A percentile compares a stretch with the other conserved stretches of the same genome.
Evolutionary conservation across 1,140 invertebrate species (phyloP).

Genomic region (Drosophila ercepeae): DNA sequence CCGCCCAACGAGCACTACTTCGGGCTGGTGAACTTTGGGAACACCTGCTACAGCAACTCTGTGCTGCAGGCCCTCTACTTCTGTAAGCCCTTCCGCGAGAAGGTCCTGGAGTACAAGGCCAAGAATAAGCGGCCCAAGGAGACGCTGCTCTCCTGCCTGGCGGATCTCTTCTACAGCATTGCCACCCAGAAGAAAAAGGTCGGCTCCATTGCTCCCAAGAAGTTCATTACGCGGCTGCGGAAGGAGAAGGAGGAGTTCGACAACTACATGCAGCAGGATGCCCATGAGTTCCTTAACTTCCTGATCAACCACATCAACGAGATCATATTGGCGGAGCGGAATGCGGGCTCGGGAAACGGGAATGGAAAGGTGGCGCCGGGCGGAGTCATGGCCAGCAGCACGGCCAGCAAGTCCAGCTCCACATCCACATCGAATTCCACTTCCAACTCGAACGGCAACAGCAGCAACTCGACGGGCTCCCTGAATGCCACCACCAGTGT

Average conservation of each 20-base stretch:
- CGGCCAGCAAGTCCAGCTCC: slow-evolving; percentile 70
- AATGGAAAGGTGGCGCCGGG: slow-evolving; percentile 14
- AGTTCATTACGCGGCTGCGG: slow-evolving; percentile 98
- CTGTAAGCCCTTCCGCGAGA: slow-evolving; percentile 99
- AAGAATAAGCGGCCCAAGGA: slow-evolving; percentile 99
- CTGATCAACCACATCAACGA: slow-evolving; percentile 98
- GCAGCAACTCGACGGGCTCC: slow-evolving; percentile 83
- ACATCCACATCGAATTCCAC: slow-evolving; percentile 76
- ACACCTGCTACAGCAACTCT: slow-evolving; percentile 99
- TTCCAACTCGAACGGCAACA: slow-evolving; percentile 84
- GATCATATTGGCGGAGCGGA: slow-evolving; percentile 94
- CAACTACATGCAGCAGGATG: slow-evolving; percentile 99
- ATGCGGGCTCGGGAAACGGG: slow-evolving; percentile 85
- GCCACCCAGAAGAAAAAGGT: slow-evolving; percentile 99
- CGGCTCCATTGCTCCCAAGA: slow-evolving; percentile 99
- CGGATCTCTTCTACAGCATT: slow-evolving; percentile 99
- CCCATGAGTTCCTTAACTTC: slow-evolving; percentile 99
- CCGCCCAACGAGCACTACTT: slow-evolving; percentile 99
- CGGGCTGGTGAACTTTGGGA: slow-evolving; percentile 99
- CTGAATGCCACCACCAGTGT: slow-evolving; percentile 67
- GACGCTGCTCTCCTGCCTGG: slow-evolving; percentile 97
- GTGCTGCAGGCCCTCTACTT: slow-evolving; percentile 99
- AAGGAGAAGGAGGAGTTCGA: slow-evolving; percentile 99
- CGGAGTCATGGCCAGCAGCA: slow-evolving; percentile 34
- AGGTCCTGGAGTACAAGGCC: slow-evolving; percentile 98